These are phyloP conservation scores for Andrena flavipes DNA, from an alignment of 2,888 invertebrate species.

Conservation along the genomic window DNA sequence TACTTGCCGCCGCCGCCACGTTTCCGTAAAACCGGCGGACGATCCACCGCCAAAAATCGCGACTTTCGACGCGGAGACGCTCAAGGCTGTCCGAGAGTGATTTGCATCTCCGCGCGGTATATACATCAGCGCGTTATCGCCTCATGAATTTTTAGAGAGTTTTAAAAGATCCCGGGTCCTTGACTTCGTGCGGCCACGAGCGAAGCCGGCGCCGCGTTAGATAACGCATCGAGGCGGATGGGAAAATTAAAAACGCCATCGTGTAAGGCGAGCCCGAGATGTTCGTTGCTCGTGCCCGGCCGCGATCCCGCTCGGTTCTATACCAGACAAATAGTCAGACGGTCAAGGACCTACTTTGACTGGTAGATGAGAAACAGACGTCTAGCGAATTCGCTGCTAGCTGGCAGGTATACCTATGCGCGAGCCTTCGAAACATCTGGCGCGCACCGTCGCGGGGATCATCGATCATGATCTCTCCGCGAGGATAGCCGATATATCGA, in stretches of 20 bases:
- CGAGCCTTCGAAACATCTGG: slow-evolving; percentile 45
- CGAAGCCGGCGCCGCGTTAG: background rate
- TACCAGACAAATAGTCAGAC: slow-evolving; percentile 63
- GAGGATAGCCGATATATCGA: slow-evolving; percentile 12
- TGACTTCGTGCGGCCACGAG: background rate
- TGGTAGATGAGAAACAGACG: slow-evolving; percentile 61
- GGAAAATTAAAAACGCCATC: background rate
- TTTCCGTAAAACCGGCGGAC: background rate
- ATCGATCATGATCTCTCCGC: slow-evolving; percentile 36
- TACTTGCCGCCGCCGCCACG: background rate
- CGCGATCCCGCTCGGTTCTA: slow-evolving; percentile 20
- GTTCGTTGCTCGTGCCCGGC: background rate
- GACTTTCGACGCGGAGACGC: background rate
- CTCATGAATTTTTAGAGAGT: background rate
- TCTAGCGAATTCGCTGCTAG: slow-evolving; percentile 49
- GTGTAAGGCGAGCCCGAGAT: background rate
- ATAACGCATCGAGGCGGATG: slow-evolving; percentile 2
- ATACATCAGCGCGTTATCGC: background rate
- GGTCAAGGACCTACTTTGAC: slow-evolving; percentile 71
- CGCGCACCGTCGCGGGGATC: slow-evolving; percentile 15
- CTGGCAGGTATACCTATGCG: slow-evolving; percentile 6
- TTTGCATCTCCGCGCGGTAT: background rate
- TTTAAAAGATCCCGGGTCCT: background rate
- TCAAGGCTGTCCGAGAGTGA: slow-evolving; percentile 1
- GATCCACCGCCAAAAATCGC: background rate